Evolutionary conservation across 2,888 invertebrate species (phyloP).

Genomic region (Orgyia antiqua): DNA sequence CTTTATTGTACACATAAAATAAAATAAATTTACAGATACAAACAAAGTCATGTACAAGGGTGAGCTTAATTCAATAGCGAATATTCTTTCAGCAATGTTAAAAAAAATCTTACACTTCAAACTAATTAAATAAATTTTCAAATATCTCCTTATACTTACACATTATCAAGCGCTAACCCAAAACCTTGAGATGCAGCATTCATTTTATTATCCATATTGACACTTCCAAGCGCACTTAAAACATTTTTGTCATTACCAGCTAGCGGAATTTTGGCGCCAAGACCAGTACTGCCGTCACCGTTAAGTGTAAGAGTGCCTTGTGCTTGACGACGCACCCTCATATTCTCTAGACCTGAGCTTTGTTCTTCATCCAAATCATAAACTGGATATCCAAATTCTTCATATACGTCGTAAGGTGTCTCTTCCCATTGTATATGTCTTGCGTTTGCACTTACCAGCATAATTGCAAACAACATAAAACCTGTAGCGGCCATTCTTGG

Average conservation of each 20-base stretch:
- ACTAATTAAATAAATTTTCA: too few relatives aligned
- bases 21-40: too few relatives aligned
- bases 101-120: too few relatives aligned
- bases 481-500: slow-evolving; percentile 7
- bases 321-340: slow-evolving; percentile 13
- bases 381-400: slow-evolving; percentile 3
- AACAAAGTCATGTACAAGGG: too few relatives aligned
- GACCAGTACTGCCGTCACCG: slow-evolving; percentile 3
- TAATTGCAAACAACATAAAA: slow-evolving; percentile 6
- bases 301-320: slow-evolving; percentile 8
- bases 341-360: neutral
- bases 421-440: slow-evolving; percentile 9
- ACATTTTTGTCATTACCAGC: slow-evolving; percentile 5
- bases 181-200: slow-evolving; percentile 1
- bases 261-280: slow-evolving; percentile 10
- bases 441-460: slow-evolving; percentile 11
- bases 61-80: too few relatives aligned
- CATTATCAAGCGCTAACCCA: slow-evolving; percentile 13
- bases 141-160: slow-evolving; percentile 14
- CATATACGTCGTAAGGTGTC: neutral
- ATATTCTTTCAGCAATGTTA: too few relatives aligned
- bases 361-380: neutral
- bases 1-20: too few relatives aligned
- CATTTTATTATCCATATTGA: slow-evolving; percentile 7
- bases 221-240: slow-evolving; percentile 3